Base-by-base conservation (phyloP, 1,140 invertebrate species). In the Diorhabda elongata region DNA sequence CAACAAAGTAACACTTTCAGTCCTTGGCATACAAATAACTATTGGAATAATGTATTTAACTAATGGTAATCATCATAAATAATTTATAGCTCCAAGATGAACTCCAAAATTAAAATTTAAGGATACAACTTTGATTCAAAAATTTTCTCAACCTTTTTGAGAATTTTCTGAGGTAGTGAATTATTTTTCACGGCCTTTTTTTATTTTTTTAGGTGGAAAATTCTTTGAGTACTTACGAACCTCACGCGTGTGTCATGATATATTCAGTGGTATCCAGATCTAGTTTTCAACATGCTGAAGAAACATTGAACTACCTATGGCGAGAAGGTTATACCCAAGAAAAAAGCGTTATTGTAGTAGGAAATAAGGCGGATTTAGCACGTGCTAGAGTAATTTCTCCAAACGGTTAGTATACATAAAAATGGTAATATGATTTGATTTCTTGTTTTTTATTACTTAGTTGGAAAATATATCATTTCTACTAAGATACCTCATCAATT, bases 291-390 rank as follows among this genome's bases (percentile, higher is more conserved):
- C 84, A 89, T 52, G 92, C 92, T 5, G 89, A 90, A 67, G 91
- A 94, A 75, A 89, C 92, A 68, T 83, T 95, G 57, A 89, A 90
- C 73, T 94, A 94, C 78, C 82, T 95, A 44, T 92, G 91, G 85
- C 82, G 90, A 69, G 90, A 92, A 75, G 90, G 91, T 73, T 90
- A 90, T 72, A 92, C 90, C 1, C 87, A 89, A 70, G 91, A 92
- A 43, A 88, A 91, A 78, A 90, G 93, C 2, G 91, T 96, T 42
- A 96, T 98, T 68, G 87, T 98, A 3, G 95, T 96, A 6, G 96
- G 92, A 56, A 98, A 98, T 80, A 98, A 98, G 80, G 91, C 92
- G 3, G 96, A 98, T 78, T 83, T 98, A 60, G 96, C 93, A 0
- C 84, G 95, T 74, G 91, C 93, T 5, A 85, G 95, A 60, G 88